Evolutionary conservation across 1,140 invertebrate species (phyloP).

Genomic region (Artemia franciscana): DNA sequence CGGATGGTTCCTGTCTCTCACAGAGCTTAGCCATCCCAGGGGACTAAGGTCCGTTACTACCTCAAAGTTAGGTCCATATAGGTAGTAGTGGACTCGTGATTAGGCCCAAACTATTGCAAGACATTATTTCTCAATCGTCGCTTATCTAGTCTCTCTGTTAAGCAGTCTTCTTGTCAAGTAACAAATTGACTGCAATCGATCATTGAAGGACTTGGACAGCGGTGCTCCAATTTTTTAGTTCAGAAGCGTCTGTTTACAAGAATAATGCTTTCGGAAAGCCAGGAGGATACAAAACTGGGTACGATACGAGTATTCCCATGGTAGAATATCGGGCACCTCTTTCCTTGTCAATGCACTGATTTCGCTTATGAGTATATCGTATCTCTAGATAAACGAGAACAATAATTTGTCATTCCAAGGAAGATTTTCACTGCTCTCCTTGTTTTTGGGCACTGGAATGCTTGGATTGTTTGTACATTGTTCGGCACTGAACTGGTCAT

Average conservation of each 20-base stretch:
- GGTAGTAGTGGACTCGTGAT: too few species aligned
- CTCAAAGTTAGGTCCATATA: too few species aligned
- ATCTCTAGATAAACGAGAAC: neutral
- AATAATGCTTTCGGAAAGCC: constrained; percentile 13
- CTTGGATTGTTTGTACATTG: neutral
- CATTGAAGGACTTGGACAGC: constrained; percentile 12
- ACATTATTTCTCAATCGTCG: too few species aligned
- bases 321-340: neutral
- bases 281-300: constrained; percentile 15
- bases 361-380: neutral
- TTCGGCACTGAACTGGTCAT: neutral
- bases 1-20: too few species aligned
- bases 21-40: too few species aligned
- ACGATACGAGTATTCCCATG: constrained; percentile 10
- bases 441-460: neutral
- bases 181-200: neutral
- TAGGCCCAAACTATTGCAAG: too few species aligned
- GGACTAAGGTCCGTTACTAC: too few species aligned
- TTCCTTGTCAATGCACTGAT: neutral
- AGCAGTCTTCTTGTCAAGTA: neutral
- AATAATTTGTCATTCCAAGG: neutral
- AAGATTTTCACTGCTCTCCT: neutral
- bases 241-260: constrained; percentile 16
- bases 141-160: constrained; percentile 12
- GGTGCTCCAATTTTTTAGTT: constrained; percentile 19